These are phyloP conservation scores for Bubo scandiacus DNA, from an alignment of 2,113 vertebrate species.

Conservation along the genomic window DNA sequence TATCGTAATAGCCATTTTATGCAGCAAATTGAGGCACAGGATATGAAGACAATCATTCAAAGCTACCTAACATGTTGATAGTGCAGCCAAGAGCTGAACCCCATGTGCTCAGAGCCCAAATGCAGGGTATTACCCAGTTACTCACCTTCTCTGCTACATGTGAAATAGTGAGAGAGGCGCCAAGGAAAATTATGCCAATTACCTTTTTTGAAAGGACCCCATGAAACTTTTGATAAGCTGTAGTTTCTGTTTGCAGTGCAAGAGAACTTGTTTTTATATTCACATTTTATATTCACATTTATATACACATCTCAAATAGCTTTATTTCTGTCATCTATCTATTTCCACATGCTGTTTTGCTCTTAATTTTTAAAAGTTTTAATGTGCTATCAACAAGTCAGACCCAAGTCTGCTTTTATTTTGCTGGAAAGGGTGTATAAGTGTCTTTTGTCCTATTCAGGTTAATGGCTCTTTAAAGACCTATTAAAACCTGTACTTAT, in stretches of 20 bases:
- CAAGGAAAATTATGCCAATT: fast-evolving
- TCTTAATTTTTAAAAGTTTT: background rate
- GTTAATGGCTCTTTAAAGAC: background rate
- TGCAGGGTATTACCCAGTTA: too few relatives aligned
- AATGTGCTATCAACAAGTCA: too few relatives aligned
- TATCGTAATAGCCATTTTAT: fast-evolving
- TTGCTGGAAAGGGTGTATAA: background rate
- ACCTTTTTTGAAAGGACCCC: background rate
- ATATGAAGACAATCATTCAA: background rate
- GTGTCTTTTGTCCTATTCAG: background rate
- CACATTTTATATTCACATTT: too few relatives aligned
- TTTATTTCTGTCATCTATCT: background rate
- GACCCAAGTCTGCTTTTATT: background rate
- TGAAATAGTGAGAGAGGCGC: background rate
- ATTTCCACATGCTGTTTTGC: background rate
- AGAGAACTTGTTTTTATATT: background rate
- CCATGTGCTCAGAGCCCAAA: fast-evolving
- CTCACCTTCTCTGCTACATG: fast-evolving
- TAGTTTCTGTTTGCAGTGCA: background rate
- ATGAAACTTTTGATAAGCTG: background rate
- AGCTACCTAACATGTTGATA: fast-evolving
- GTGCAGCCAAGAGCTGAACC: background rate
- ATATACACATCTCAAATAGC: background rate
- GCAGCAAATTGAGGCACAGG: background rate
- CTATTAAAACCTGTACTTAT: background rate